Evolutionary conservation across 2,797 vertebrate species (phyloP), one percentile per base, ranked within the genome.

Genomic region (Diplodus puntazzo): DNA sequence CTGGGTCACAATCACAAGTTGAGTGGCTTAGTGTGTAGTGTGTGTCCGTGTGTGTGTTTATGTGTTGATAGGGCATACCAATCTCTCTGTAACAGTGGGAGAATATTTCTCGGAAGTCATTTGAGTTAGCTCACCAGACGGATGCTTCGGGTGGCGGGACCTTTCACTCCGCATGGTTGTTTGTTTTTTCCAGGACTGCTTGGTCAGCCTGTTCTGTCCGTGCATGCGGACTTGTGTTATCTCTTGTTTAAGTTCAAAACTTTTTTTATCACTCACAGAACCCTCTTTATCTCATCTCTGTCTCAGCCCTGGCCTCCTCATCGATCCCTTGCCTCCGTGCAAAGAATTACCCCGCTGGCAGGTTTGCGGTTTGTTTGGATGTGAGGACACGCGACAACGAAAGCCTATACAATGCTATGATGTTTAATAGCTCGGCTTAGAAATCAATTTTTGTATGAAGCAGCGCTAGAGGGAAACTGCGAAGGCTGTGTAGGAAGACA

Each of bases 121-220:
- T 25, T 80, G 34, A 75, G 60, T 89, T 74, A 62, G 59, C 61
- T 83, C 81, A 81, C 73, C 72, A 73, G 71, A 68, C 23, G 11
- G 73, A 65, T 59, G 65, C 86, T 62, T 50, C 0, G 4, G 82
- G 91, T 87, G 84, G 76, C 69, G 11, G 76, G 78, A 45, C 21
- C 68, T 63, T 46, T 84, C 52, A 20, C 67, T 84, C 71, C 57
- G 77, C 64, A 69, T 82, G 57, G 82, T 81, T 93, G 88, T 91
- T 94, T 91, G 85, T 83, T 89, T 83, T 89, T 78, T 87, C 25
- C 53, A 66, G 73, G 52, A 79, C 48, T 76, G 85, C 83, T 69
- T 85, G 83, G 80, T 92, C 90, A 93, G 84, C 67, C 72, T 80
- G 87, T 90, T 90, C 86, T 70, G 73, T 82, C 69, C 59, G 61